Evolutionary conservation across 37 sponge, comb jelly and placozoan genomes (phyloP), one percentile per base, ranked within the genome.

Genomic region (Petrosia ficiformis): DNA sequence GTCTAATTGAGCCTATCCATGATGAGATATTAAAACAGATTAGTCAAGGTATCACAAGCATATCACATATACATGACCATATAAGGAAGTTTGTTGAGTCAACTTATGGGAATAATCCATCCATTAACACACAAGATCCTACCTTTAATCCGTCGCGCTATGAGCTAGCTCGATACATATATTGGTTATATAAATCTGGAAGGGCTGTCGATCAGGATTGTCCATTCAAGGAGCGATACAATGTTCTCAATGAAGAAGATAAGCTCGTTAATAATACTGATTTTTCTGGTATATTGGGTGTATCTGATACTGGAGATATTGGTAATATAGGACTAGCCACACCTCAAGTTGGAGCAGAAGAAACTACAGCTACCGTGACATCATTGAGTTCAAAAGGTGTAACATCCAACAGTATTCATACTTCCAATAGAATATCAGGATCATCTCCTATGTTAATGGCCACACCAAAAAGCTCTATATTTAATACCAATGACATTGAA

Each of bases 111-210:
- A 54, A 79, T 3, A 84, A 89, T 14, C 25, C 80, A 2, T 44
- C 77, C 25, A 65, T 76, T 68, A 34, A 67, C 43, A 25, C 43
- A 1, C 59, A 43, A 34, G 78, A 85, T 35, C 57, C 74, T 3
- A 43, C 81, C 30, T 73, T 79, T 39, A 74, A 70, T 44, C 84
- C 82, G 1, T 67, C 87, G n/a, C 80, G 83, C 34, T 72, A 76
- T 33, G 82, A 83, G 24, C 54, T 92, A 44, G 74, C 67, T 40
- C 75, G 75, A 3, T 83, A 92, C 70, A 68, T 92, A n/a, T 92
- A 86, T 69, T 86, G 83, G 78, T 57, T 86, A 6, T 92, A 86
- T 67, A 83, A 83, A 64, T 73, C 68, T 2, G 80, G 80, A 5
- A 83, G 81, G 70, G 61, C 32, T 64, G 32, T 29, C 66, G 32